Conservation (phyloP, 2,888 invertebrate species). For the Nemurella pictetii region DNA sequence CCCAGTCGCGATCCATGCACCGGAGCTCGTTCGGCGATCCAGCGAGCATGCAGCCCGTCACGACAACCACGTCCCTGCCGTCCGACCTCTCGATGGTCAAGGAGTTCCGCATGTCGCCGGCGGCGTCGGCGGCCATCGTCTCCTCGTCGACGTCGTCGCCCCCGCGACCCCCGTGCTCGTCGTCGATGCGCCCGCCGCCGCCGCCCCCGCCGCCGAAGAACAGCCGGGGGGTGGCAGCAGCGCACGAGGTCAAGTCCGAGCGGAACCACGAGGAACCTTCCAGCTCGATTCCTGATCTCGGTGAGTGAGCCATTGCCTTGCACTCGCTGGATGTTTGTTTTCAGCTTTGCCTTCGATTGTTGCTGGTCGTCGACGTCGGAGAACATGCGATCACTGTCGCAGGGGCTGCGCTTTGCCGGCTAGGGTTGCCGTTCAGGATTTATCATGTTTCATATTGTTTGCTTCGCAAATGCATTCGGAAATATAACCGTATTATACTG, state of each 20-base stretch:
- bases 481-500: too few species aligned
- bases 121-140: constrained; percentile 51
- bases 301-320: constrained; percentile 62
- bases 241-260: constrained; percentile 42
- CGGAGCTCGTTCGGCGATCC: too few species aligned
- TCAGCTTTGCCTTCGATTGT: background rate
- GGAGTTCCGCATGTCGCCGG: constrained; percentile 57
- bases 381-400: too few species aligned
- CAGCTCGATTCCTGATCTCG: constrained; percentile 86
- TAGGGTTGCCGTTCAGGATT: too few species aligned
- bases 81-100: constrained; percentile 55
- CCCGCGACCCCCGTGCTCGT: constrained; percentile 32
- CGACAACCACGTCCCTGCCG: constrained; percentile 39
- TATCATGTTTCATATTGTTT: too few species aligned
- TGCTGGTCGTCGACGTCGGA: too few species aligned
- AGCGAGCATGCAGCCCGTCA: constrained; percentile 23
- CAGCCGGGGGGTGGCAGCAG: background rate
- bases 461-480: too few species aligned
- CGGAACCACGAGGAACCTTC: constrained; percentile 70
- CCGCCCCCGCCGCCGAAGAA: constrained; percentile 37
- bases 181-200: constrained; percentile 40
- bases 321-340: background rate
- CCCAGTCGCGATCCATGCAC: too few species aligned
- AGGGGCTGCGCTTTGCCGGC: too few species aligned
- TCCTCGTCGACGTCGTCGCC: constrained; percentile 40